Percentiles rank a stretch among this genome's conserved stretches.
These are phyloP conservation scores for Actinia equina DNA, from an alignment of 64 coral and sea anemone species.

Conservation along the genomic window DNA sequence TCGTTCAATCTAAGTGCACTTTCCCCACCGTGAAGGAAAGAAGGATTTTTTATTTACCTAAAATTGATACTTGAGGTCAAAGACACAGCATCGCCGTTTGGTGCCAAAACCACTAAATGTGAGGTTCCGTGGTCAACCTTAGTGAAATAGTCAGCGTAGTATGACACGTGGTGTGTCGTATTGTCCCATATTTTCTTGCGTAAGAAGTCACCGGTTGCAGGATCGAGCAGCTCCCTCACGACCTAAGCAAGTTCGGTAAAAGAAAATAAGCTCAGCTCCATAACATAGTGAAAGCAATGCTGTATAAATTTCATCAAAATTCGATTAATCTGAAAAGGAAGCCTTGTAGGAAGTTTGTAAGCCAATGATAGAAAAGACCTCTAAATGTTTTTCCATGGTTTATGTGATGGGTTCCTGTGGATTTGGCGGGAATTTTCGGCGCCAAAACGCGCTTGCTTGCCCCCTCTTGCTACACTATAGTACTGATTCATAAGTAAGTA, in stretches of 20 bases:
- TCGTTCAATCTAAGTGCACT: too few species aligned
- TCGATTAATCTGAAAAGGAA: too few species aligned
- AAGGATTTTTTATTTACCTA: constrained; percentile 35
- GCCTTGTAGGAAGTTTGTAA: too few species aligned
- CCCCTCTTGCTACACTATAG: too few species aligned
- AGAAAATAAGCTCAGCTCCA: not conserved
- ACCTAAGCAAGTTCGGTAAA: not conserved
- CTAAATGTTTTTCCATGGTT: too few species aligned
- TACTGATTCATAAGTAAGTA: not conserved
- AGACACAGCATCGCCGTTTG: constrained; percentile 75
- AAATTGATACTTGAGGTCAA: constrained; percentile 67
- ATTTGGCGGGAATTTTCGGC: too few species aligned
- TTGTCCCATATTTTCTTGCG: constrained; percentile 65
- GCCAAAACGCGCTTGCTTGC: too few species aligned
- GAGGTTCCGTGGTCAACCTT: constrained; percentile 63
- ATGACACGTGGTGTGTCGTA: constrained; percentile 31
- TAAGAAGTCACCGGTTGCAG: not conserved
- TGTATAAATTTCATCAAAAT: too few species aligned
- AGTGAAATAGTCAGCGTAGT: constrained; percentile 62
- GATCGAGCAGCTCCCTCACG: not conserved
- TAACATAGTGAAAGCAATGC: too few species aligned
- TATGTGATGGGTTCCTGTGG: too few species aligned
- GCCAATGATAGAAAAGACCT: too few species aligned
- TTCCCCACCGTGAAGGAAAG: too few species aligned
- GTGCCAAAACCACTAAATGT: constrained; percentile 55